Evolutionary conservation across 1,140 invertebrate species (phyloP), one percentile per base, ranked within the genome.

Genomic region (Drosophila ananassae): DNA sequence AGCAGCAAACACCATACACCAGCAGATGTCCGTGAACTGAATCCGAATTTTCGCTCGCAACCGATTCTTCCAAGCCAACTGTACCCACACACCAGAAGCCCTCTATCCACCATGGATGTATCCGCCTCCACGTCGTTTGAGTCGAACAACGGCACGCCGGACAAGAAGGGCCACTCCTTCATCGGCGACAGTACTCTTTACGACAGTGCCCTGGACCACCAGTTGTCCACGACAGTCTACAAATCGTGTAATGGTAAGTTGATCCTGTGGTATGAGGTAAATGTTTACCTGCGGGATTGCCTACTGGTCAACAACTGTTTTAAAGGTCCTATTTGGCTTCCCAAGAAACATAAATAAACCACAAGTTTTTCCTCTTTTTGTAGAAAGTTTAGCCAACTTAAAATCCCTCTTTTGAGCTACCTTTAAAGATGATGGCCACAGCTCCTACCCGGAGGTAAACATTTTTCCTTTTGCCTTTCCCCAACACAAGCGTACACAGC

Each of bases 221-320:
- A 85, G 56, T 34, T 87, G 22, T 87, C 83, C n/a, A 67, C 66
- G 22, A 76, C 87, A 28, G 62, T 71, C n/a, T 91, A 79, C 66
- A 75, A 69, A 54, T 79, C 90, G 12, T 91, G 87, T 53, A 89
- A 84, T 77, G 90, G 90, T 91, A 62, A 77, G 79, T 76, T 24
- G 24, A 22, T 37, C 69, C 21, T 12, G 9, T 4, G 13, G n/a
- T n/a, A 12, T 37, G 2, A 37, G 3, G 30, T 32, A 32, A 32
- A 32, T 32, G 30, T 32, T 32, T 32, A 8, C 30, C 30, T 7
- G 1, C 25, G 25, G 25, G 25, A 28, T 28, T 28, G 6, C 25
- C 3, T 28, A 5, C 6, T 5, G 25, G 25, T 28, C 25, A 28
- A 2, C 1, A 28, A 28, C 3, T 28, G 6, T 28, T 28, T 3